Percentiles rank a stretch among this genome's conserved stretches.
These are phyloP conservation scores for Epinotia brunnichana DNA, from an alignment of 2,888 invertebrate species.

Conservation along the genomic window DNA sequence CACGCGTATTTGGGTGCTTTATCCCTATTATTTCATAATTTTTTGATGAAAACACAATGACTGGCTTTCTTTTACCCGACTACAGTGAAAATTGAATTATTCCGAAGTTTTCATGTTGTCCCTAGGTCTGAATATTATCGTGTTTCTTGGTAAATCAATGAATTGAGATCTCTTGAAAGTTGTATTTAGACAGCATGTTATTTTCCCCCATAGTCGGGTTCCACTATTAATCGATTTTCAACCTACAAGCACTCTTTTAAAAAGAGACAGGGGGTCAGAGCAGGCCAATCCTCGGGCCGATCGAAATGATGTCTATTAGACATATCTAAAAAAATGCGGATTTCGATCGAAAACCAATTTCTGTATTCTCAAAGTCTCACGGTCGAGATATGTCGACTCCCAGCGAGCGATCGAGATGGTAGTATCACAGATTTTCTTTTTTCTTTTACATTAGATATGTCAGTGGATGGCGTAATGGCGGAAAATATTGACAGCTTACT, in stretches of 20 bases:
- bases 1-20: too few relatives aligned
- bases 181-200: background rate
- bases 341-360: too few relatives aligned
- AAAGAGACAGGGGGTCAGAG: background rate
- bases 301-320: too few relatives aligned
- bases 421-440: too few relatives aligned
- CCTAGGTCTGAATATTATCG: background rate
- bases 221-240: background rate
- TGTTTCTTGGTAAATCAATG: background rate
- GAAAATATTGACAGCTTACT: too few relatives aligned
- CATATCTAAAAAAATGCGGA: too few relatives aligned
- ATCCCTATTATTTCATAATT: background rate
- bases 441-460: too few relatives aligned
- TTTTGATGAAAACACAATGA: background rate
- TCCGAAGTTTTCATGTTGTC: background rate
- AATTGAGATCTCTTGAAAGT: background rate
- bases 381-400: too few relatives aligned
- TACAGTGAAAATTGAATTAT: background rate
- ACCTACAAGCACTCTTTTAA: background rate
- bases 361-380: too few relatives aligned
- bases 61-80: constrained; percentile 20
- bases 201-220: background rate
- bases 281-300: too few relatives aligned
- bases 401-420: too few relatives aligned
- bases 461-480: too few relatives aligned